These are phyloP conservation scores for Fundulus diaphanus DNA, from an alignment of 2,797 vertebrate genomes.

Conservation along the genomic window DNA sequence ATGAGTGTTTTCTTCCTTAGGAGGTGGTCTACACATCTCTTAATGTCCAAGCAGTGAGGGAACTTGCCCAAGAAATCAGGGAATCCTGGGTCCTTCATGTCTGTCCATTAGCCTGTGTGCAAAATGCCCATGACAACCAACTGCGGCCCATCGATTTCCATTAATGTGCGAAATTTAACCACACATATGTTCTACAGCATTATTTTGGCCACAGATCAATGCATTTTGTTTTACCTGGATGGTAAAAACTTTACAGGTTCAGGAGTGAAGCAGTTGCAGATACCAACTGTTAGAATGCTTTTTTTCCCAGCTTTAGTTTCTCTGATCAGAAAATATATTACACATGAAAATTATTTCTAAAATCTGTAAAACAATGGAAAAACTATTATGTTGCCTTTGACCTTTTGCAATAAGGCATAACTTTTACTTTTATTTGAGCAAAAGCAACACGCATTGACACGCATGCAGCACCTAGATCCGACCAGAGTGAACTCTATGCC, in stretches of 20 bases:
- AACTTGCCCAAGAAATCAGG: too few relatives aligned
- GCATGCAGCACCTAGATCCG: conserved; percentile 66
- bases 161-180: too few relatives aligned
- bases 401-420: neutral
- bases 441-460: conserved; percentile 1
- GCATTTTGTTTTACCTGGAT: too few relatives aligned
- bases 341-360: neutral
- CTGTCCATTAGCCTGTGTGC: too few relatives aligned
- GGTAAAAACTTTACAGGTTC: neutral
- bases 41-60: too few relatives aligned
- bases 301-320: neutral
- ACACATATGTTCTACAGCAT: too few relatives aligned
- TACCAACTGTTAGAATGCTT: neutral
- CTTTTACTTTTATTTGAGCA: neutral
- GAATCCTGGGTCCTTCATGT: too few relatives aligned
- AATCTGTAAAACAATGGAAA: neutral
- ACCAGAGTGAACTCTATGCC: conserved; percentile 45
- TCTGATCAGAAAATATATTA: neutral
- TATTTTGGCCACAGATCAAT: too few relatives aligned
- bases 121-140: too few relatives aligned
- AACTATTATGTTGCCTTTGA: neutral
- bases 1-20: too few relatives aligned
- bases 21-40: too few relatives aligned
- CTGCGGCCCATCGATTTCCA: too few relatives aligned
- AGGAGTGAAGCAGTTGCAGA: neutral